A percentile compares a stretch with the other conserved stretches of the same genome.
phyloP scores from a whole-genome alignment of 1,140 invertebrate genomes.

The Trissolcus basalis region DNA sequence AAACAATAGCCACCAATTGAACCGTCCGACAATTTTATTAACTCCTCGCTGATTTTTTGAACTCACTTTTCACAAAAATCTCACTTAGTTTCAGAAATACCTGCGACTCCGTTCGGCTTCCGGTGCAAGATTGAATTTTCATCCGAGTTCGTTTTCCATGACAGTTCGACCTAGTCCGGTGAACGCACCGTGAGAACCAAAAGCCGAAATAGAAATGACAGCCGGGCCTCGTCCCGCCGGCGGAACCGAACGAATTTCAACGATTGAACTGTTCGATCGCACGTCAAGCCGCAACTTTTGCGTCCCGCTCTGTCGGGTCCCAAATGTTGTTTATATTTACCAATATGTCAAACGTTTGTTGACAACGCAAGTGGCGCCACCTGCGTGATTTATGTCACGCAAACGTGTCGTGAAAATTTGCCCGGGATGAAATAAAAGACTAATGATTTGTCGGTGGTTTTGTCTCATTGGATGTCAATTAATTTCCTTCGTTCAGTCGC shows the following conservation, averaged over 20 bases:
- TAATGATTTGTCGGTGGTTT: constrained; percentile 6
- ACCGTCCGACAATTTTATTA: neutral
- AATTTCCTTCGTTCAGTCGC: neutral
- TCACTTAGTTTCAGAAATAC: constrained; percentile 2
- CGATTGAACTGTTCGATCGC: neutral
- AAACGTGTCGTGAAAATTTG: constrained; percentile 1
- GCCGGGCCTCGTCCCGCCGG: too few relatives aligned
- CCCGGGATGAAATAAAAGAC: constrained; percentile 20
- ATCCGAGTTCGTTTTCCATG: constrained; percentile 50
- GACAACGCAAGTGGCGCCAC: constrained; percentile 45
- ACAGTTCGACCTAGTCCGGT: constrained; percentile 55
- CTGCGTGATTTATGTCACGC: constrained; percentile 40
- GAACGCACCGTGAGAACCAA: neutral
- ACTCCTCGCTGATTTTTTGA: neutral
- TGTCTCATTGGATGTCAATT: neutral
- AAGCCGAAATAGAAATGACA: too few relatives aligned
- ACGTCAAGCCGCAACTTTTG: too few relatives aligned
- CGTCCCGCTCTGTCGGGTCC: too few relatives aligned
- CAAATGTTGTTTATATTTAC: constrained; percentile 41
- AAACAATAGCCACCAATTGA: constrained; percentile 2
- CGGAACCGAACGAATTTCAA: too few relatives aligned
- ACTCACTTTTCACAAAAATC: neutral
- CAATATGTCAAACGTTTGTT: constrained; percentile 58
- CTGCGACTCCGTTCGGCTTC: constrained; percentile 35
- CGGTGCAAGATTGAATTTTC: constrained; percentile 61